Conservation (phyloP, 2,888 invertebrate species). For the Merodon equestris region DNA sequence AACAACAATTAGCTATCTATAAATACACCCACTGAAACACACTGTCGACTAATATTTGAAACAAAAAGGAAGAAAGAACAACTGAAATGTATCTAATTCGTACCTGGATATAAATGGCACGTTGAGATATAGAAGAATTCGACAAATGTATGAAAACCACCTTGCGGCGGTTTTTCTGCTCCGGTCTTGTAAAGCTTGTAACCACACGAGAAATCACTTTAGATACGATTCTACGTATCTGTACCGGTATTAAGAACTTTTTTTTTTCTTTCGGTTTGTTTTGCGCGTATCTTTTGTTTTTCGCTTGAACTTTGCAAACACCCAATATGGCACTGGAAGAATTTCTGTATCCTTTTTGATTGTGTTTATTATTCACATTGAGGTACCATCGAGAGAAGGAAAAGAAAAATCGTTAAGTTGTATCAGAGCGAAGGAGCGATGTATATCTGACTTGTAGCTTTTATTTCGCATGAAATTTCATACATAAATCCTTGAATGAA, state of each 20-base stretch:
- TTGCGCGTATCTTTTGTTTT: neutral
- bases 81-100: slow-evolving; percentile 21
- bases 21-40: slow-evolving; percentile 54
- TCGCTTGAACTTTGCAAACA: slow-evolving; percentile 10
- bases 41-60: slow-evolving; percentile 10
- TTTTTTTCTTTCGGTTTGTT: slow-evolving; percentile 4
- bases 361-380: slow-evolving; percentile 18
- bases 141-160: slow-evolving; percentile 70
- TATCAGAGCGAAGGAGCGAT: neutral
- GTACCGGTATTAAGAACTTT: neutral
- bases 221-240: neutral
- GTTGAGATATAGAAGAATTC: slow-evolving; percentile 74
- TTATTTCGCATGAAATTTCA: slow-evolving; percentile 19
- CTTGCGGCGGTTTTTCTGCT: slow-evolving; percentile 57
- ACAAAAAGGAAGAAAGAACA: slow-evolving; percentile 36
- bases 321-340: slow-evolving; percentile 61
- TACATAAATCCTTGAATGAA: slow-evolving; percentile 61
- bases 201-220: slow-evolving; percentile 35
- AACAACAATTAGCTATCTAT: slow-evolving; percentile 24
- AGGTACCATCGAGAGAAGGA: slow-evolving; percentile 8
- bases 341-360: slow-evolving; percentile 43
- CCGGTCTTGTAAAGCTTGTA: slow-evolving; percentile 4
- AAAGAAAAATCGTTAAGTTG: neutral
- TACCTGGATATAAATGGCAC: slow-evolving; percentile 78
- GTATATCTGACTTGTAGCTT: slow-evolving; percentile 36